Evolutionary conservation across 2,888 invertebrate genomes (phyloP), one percentile per base, ranked within the genome.

Genomic region (Erebia aethiops): DNA sequence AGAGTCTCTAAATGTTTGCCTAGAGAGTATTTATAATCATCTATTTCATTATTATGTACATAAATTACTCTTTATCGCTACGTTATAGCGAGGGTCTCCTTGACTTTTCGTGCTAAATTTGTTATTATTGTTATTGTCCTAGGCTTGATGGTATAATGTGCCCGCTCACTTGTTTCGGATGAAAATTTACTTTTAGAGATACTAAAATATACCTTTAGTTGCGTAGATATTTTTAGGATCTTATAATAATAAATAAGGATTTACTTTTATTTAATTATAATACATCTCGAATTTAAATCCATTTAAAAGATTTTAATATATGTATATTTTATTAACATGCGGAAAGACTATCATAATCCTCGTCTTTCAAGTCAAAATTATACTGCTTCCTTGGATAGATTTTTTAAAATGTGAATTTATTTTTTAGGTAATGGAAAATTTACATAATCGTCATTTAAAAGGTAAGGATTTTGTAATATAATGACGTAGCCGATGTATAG

Each of bases 1-100:
- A 72, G 69, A 68, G 49, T 67, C 63, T 64, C 68, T 71, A 73
- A 75, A 75, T 71, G 71, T 73, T 71, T 70, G 68, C 71, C 70
- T 61, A 56, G 75, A 73, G 75, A 73, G 68, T 66, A 73, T 74
- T 74, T 66, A 72, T 72, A 72, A 72, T 70, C 68, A 72, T 74
- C 69, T 74, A 70, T 74, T 74, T 72, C 70, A 70, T 72, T 74
- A 71, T 67, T 74, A 74, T 72, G 72, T 72, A 71, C 74, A 72
- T 74, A 74, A 74, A 72, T 74, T 74, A 70, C 70, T 60, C 72
- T 57, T 72, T 70, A 74, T 70, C 66, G 70, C 68, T 63, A 60
- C 56, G 43, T 74, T 70, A 72, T 69, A 58, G 72, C 60, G 63
- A 60, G 63, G 70, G 72, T 74, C 72, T 52, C 62, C 74, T 72